phyloP scores from a whole-genome alignment of 2,888 invertebrate genomes.

The Antitype chi region DNA sequence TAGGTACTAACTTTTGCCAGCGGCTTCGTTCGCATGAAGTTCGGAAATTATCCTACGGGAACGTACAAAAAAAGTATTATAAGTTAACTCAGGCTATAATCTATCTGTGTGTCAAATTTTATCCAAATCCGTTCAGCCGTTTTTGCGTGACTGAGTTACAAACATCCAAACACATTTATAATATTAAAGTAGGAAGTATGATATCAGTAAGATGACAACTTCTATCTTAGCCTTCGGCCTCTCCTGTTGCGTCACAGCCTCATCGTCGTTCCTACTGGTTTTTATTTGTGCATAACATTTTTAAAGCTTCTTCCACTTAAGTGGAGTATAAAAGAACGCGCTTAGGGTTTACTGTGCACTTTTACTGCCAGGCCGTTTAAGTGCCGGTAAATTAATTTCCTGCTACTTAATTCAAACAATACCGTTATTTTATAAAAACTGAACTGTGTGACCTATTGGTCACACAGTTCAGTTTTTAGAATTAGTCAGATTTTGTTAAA shows the following conservation, averaged over 20 bases:
- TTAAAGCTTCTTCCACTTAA: constrained; percentile 39
- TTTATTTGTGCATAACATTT: constrained; percentile 46
- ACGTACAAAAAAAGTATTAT: too few species aligned
- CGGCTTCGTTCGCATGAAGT: too few species aligned
- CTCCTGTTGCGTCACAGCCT: constrained; percentile 24
- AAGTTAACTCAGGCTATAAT: too few species aligned
- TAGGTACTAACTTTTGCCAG: too few species aligned
- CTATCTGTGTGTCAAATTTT: too few species aligned
- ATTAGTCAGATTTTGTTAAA: neutral
- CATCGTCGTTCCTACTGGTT: constrained; percentile 5
- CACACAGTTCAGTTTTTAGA: neutral
- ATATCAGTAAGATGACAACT: neutral
- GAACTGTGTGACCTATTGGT: too few species aligned
- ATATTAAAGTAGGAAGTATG: too few species aligned
- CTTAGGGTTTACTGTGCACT: constrained; percentile 23
- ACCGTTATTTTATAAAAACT: neutral
- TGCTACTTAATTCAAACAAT: constrained; percentile 6
- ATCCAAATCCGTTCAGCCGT: too few species aligned
- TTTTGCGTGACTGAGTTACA: too few species aligned
- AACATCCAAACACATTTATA: too few species aligned
- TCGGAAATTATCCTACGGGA: too few species aligned
- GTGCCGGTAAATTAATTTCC: constrained; percentile 33
- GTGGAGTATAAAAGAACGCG: constrained; percentile 36
- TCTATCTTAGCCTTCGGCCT: too few species aligned
- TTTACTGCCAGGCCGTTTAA: constrained; percentile 22